These are phyloP conservation scores for Schrankia costaestrigalis DNA, from an alignment of 2,888 invertebrate species.

Conservation along the genomic window DNA sequence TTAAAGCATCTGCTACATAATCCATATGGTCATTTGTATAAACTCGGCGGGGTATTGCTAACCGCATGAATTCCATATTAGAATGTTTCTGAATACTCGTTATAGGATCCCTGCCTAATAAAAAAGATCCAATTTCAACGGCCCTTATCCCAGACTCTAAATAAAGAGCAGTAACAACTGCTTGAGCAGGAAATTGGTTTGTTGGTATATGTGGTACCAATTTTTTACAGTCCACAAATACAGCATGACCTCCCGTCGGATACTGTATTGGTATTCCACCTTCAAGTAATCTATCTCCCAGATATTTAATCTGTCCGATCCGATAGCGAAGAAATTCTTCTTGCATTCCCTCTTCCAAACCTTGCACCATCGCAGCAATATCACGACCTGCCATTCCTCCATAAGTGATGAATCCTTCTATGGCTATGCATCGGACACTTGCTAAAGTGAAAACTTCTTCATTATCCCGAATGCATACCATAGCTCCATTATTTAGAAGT, in stretches of 20 bases:
- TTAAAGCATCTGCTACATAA: slow-evolving; percentile 8
- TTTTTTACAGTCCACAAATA: slow-evolving; percentile 7
- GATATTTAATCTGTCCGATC: slow-evolving; percentile 9
- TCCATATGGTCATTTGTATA: slow-evolving; percentile 14
- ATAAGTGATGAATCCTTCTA: slow-evolving; percentile 11
- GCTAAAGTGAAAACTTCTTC: slow-evolving; percentile 2
- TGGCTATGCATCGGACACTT: slow-evolving; percentile 4
- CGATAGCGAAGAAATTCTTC: slow-evolving; percentile 8
- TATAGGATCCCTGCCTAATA: slow-evolving; percentile 8
- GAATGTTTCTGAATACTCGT: slow-evolving; percentile 6
- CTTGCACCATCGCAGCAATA: slow-evolving; percentile 9
- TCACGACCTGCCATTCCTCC: slow-evolving; percentile 11
- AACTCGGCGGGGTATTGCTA: slow-evolving; percentile 10
- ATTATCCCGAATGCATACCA: slow-evolving; percentile 9
- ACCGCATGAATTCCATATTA: slow-evolving; percentile 9
- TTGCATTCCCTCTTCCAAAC: slow-evolving; percentile 8
- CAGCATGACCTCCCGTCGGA: slow-evolving; percentile 12
- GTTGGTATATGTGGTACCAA: slow-evolving; percentile 10
- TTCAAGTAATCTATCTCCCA: slow-evolving; percentile 5
- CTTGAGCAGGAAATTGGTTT: slow-evolving; percentile 9
- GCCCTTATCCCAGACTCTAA: slow-evolving; percentile 7
- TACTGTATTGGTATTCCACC: slow-evolving; percentile 9
- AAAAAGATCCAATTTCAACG: slow-evolving; percentile 10
- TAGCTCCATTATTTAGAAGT: slow-evolving; percentile 9
- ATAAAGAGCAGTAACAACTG: slow-evolving; percentile 7